These are phyloP conservation scores for Oncorhynchus mykiss DNA, from an alignment of 2,113 vertebrate species.

Conservation along the genomic window DNA sequence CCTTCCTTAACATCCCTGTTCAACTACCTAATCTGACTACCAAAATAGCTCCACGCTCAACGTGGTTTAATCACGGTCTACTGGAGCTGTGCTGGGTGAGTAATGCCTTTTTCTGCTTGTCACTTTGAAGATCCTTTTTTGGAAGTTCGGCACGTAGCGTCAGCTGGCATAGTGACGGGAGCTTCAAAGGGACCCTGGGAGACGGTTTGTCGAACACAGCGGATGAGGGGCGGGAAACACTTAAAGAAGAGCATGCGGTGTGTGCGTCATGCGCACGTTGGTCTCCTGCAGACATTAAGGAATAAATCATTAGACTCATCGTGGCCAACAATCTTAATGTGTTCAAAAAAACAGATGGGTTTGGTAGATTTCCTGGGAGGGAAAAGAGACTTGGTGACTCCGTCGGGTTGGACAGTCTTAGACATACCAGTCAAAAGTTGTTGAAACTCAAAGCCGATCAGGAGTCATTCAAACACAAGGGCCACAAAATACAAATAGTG, in stretches of 20 bases:
- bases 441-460: too few species aligned
- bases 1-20: too few species aligned
- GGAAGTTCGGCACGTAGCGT: too few species aligned
- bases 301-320: not conserved
- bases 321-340: not conserved
- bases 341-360: not conserved
- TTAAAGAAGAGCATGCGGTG: not conserved
- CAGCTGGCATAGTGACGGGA: not conserved
- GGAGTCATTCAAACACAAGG: too few species aligned
- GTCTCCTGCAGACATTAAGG: slow-evolving; percentile 3
- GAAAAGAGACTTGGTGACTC: not conserved
- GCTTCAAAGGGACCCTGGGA: slow-evolving; percentile 6
- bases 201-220: slow-evolving; percentile 9
- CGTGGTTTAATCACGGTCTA: too few species aligned
- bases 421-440: not conserved
- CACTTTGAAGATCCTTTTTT: too few species aligned
- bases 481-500: too few species aligned
- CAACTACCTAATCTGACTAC: too few species aligned
- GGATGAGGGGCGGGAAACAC: not conserved
- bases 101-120: too few species aligned
- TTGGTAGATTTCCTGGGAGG: not conserved
- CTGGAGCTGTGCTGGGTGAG: too few species aligned
- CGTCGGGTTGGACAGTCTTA: not conserved
- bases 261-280: not conserved
- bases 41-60: too few species aligned